These are phyloP conservation scores for Champsocephalus esox DNA, from an alignment of 2,797 vertebrate species.

Conservation along the genomic window DNA sequence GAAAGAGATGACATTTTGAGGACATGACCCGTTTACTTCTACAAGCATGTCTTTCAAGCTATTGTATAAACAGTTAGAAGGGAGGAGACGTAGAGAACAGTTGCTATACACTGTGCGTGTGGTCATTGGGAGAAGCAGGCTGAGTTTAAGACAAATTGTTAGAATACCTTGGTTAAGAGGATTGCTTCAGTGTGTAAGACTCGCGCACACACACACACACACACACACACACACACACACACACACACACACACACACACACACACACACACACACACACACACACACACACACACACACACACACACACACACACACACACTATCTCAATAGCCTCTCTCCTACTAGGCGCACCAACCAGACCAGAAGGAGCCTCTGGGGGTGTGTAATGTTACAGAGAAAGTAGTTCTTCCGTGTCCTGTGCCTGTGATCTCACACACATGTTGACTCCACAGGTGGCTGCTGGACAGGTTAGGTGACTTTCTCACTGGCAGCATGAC, in stretches of 20 bases:
- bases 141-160: neutral
- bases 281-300: too few species aligned
- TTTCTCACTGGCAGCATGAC: neutral
- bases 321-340: neutral
- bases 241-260: too few species aligned
- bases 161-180: neutral
- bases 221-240: too few species aligned
- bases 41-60: neutral
- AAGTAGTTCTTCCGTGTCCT: neutral
- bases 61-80: neutral
- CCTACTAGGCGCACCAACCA: slow-evolving; percentile 5
- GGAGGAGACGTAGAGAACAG: too few species aligned
- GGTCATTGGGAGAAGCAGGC: neutral
- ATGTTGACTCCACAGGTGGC: neutral
- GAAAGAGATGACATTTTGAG: neutral
- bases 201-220: neutral
- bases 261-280: too few species aligned
- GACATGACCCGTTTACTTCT: neutral
- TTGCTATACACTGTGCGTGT: neutral
- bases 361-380: slow-evolving; percentile 16
- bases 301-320: neutral
- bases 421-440: neutral
- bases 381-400: neutral
- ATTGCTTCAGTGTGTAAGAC: neutral
- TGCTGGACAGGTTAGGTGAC: neutral